Evolutionary conservation across 2,888 invertebrate genomes (phyloP).

Genomic region (Eupithecia vulgata): DNA sequence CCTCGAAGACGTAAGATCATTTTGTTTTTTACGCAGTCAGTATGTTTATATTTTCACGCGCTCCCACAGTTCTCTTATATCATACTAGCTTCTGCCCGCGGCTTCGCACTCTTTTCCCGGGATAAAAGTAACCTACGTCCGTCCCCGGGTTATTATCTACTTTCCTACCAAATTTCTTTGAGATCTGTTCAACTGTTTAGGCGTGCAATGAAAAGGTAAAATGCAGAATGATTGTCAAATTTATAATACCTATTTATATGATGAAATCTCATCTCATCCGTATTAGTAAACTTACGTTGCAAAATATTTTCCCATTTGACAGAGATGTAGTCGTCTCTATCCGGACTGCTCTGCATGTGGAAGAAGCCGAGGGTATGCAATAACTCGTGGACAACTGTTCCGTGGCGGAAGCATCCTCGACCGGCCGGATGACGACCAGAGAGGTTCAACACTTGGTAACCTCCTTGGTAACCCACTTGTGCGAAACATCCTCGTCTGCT

Average conservation of each 20-base stretch:
- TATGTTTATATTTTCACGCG: background rate
- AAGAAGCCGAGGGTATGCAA: conserved; percentile 92
- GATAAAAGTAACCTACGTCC: too few species aligned
- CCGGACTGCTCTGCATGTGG: conserved; percentile 91
- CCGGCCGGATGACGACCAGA: conserved; percentile 81
- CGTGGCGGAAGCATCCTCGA: conserved; percentile 85
- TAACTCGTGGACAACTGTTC: conserved; percentile 90
- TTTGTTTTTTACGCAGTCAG: background rate
- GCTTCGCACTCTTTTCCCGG: too few species aligned
- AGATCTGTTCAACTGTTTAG: too few species aligned
- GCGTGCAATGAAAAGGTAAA: too few species aligned
- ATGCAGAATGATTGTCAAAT: too few species aligned
- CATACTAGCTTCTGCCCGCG: background rate
- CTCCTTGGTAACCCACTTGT: conserved; percentile 78
- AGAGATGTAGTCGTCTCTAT: conserved; percentile 89
- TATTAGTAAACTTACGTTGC: conserved; percentile 77
- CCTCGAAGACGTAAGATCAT: background rate
- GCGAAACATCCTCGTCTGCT: conserved; percentile 78
- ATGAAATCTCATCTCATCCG: too few species aligned
- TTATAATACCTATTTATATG: too few species aligned
- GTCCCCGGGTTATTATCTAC: too few species aligned
- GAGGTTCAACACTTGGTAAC: conserved; percentile 84
- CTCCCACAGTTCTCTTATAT: background rate
- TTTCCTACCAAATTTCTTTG: too few species aligned
- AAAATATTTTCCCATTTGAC: conserved; percentile 89